These are phyloP conservation scores for Rhyacichthys aspro DNA, from an alignment of 2,797 vertebrate species.

Conservation along the genomic window DNA sequence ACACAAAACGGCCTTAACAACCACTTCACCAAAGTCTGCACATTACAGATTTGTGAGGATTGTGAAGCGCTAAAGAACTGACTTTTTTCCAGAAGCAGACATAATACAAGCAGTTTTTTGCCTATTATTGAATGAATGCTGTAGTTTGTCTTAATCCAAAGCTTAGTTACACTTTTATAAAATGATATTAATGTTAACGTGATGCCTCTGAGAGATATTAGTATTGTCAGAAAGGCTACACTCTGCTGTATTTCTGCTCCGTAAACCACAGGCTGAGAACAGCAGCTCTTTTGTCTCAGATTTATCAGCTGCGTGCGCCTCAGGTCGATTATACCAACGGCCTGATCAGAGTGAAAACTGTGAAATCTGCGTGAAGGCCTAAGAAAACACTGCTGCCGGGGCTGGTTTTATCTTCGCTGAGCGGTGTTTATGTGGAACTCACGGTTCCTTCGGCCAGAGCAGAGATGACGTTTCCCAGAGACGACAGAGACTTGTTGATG, in stretches of 20 bases:
- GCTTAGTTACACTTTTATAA: too few species aligned
- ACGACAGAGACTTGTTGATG: slow-evolving; percentile 98
- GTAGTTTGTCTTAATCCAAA: too few species aligned
- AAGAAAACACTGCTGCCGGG: slow-evolving; percentile 43
- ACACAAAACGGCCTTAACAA: too few species aligned
- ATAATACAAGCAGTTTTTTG: too few species aligned
- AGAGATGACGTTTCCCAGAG: slow-evolving; percentile 97
- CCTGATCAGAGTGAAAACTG: slow-evolving; percentile 55
- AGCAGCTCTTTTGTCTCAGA: slow-evolving; percentile 57
- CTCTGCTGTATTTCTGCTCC: too few species aligned
- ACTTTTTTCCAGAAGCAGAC: too few species aligned
- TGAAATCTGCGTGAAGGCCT: slow-evolving; percentile 38
- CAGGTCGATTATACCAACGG: slow-evolving; percentile 58
- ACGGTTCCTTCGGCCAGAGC: slow-evolving; percentile 94
- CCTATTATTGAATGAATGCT: too few species aligned
- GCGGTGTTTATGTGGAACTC: slow-evolving; percentile 64
- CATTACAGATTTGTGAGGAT: too few species aligned
- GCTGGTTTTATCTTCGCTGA: slow-evolving; percentile 48
- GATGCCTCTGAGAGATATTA: background rate
- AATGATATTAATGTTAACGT: too few species aligned
- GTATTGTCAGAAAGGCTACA: background rate
- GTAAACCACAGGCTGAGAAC: slow-evolving; percentile 28
- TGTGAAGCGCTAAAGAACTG: too few species aligned
- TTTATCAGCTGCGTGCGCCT: slow-evolving; percentile 26
- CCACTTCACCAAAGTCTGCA: too few species aligned